Base-by-base conservation (phyloP, 2,888 invertebrate genomes). In the Apocheima hispidaria region DNA sequence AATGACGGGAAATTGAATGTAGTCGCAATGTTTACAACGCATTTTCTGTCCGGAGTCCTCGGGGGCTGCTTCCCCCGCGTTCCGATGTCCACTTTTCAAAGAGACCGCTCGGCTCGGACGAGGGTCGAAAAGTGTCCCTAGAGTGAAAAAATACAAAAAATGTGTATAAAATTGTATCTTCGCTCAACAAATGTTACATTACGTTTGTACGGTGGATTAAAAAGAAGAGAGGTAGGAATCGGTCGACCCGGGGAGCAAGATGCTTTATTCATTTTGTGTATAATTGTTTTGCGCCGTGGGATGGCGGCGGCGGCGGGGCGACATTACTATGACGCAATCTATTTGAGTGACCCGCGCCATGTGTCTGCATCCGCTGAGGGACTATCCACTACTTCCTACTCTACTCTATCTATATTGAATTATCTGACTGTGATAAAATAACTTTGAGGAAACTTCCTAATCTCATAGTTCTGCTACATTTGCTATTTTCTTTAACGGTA, bases 1-100 rank as follows among this genome's bases (percentile, higher is more conserved):
- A 93, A 93, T 93, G 93, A 93, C 93, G 90, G 90, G 92, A 93
- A 93, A 93, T 93, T 93, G 93, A 93, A 93, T 93, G 93, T 93
- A 93, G 89, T 93, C 91, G 91, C 93, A 87, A 93, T 93, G 93
- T 93, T 93, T 92, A 93, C 93, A 93, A 92, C 93, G 91, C 92
- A 91, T 92, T 93, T 90, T 92, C 87, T 90, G 90, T 88, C 84
- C 88, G 82, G 81, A 80, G 88, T 91, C 91, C 91, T 90, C 90
- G 84, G 92, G 92, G 92, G 90, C 90, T 87, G 83, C 90, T 90
- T 90, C 92, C 92, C 92, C 82, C 89, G 92, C 92, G 92, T 91
- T 92, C 92, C 92, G 91, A 91, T 92, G 92, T 92, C 92, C 92
- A 92, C 92, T 92, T 92, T 90, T 92, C 92, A 91, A 92, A 92